Conservation (phyloP, 2,113 vertebrate species). For the Pachyramphus minor region DNA sequence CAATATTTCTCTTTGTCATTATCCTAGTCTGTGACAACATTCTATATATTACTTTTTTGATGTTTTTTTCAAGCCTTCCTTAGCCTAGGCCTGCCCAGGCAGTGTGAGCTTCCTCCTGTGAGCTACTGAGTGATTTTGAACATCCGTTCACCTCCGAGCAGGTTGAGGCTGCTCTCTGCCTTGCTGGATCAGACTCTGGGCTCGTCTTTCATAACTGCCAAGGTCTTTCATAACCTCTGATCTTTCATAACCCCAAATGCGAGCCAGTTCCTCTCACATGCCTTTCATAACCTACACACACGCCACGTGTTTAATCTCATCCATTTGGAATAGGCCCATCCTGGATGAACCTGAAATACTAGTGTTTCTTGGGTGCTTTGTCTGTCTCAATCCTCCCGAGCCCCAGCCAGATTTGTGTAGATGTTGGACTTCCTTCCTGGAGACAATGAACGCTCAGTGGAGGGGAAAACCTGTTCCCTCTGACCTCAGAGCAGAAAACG, state of each 20-base stretch:
- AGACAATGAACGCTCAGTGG: neutral
- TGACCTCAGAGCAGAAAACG: neutral
- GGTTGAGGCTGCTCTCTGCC: neutral
- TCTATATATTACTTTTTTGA: neutral
- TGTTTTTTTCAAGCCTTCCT: neutral
- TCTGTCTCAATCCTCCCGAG: neutral
- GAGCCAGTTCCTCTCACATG: neutral
- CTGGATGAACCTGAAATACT: constrained; percentile 37
- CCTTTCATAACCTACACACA: constrained; percentile 10
- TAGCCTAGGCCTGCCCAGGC: neutral
- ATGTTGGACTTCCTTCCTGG: neutral
- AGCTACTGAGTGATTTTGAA: neutral
- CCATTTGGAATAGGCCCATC: neutral
- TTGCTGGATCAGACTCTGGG: neutral
- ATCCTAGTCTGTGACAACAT: neutral
- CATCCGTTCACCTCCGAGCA: neutral
- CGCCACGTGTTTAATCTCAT: neutral
- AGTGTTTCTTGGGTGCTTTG: neutral
- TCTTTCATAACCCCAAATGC: constrained; percentile 19
- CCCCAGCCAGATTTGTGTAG: neutral
- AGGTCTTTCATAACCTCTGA: constrained; percentile 52
- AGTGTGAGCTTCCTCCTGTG: neutral
- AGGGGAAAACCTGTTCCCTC: neutral
- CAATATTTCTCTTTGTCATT: neutral
- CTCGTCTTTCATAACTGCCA: constrained; percentile 18